Conservation (phyloP, 2,113 vertebrate genomes). For the Hippopotamus amphibius region DNA sequence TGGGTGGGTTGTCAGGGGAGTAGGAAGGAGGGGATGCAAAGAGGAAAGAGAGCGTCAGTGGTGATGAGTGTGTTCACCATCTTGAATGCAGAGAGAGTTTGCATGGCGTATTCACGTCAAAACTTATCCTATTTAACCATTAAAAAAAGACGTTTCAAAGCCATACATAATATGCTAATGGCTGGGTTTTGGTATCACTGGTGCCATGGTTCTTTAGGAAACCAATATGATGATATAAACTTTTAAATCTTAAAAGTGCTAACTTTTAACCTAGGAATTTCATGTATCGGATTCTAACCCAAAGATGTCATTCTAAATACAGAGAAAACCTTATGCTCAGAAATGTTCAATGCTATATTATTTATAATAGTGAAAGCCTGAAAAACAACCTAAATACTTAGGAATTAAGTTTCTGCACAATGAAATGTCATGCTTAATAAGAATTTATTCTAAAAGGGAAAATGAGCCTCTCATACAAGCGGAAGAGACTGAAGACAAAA, state of each 20-base stretch:
- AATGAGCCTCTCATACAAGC: neutral
- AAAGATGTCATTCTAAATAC: neutral
- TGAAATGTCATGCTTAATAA: neutral
- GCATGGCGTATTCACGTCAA: accelerated
- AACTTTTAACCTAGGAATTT: neutral
- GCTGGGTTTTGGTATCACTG: no score
- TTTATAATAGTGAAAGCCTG: neutral
- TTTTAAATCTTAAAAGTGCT: neutral
- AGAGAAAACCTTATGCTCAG: neutral
- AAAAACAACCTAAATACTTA: neutral
- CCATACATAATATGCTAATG: accelerated
- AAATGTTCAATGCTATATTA: accelerated
- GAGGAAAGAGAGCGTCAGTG: accelerated
- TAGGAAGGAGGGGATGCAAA: no score
- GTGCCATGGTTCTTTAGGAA: accelerated
- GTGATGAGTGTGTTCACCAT: accelerated
- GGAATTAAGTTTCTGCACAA: neutral
- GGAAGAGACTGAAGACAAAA: neutral
- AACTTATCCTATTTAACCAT: neutral
- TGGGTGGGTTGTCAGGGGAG: accelerated
- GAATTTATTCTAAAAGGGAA: neutral
- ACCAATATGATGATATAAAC: accelerated
- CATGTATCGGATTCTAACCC: neutral
- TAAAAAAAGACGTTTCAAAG: neutral
- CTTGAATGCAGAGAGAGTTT: accelerated